Conservation (phyloP, 2,113 vertebrate species). For the Dromiciops gliroides region DNA sequence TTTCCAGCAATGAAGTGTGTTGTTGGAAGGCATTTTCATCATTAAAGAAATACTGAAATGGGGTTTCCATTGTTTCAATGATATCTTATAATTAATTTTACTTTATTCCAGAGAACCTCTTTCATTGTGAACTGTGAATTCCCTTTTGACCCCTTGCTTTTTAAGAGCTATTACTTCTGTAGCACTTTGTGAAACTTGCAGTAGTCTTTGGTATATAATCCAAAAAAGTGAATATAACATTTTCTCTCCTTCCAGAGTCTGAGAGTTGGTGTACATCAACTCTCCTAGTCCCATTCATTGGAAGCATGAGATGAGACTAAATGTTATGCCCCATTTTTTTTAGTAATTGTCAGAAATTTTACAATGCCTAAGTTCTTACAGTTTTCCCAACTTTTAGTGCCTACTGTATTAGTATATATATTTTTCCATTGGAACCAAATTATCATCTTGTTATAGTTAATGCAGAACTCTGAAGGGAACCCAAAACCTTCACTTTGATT, state of each 20-base stretch:
- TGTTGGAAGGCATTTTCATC: not conserved
- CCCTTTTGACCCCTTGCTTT: not conserved
- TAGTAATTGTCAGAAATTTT: constrained; percentile 22
- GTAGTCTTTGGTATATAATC: not conserved
- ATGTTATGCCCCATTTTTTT: constrained; percentile 18
- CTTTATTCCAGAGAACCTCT: not conserved
- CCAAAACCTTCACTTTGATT: constrained; percentile 1
- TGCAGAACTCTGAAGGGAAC: not conserved
- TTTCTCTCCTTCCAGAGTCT: not conserved
- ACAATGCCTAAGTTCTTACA: constrained; percentile 3
- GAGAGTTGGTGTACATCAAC: not conserved
- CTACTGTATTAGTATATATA: not conserved
- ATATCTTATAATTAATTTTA: not conserved
- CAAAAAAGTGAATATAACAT: not conserved
- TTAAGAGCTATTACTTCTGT: constrained; percentile 40
- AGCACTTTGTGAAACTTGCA: not conserved
- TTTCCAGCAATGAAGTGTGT: constrained; percentile 26
- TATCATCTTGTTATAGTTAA: constrained; percentile 1
- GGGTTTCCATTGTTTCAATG: not conserved
- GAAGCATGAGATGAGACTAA: constrained; percentile 1
- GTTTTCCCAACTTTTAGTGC: not conserved
- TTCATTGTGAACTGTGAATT: not conserved
- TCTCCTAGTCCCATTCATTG: constrained; percentile 9
- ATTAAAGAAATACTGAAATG: not conserved
- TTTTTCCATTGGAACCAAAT: constrained; percentile 31